Evolutionary conservation across 2,888 invertebrate species (phyloP).

Genomic region (Caenorhabditis sulstoni): DNA sequence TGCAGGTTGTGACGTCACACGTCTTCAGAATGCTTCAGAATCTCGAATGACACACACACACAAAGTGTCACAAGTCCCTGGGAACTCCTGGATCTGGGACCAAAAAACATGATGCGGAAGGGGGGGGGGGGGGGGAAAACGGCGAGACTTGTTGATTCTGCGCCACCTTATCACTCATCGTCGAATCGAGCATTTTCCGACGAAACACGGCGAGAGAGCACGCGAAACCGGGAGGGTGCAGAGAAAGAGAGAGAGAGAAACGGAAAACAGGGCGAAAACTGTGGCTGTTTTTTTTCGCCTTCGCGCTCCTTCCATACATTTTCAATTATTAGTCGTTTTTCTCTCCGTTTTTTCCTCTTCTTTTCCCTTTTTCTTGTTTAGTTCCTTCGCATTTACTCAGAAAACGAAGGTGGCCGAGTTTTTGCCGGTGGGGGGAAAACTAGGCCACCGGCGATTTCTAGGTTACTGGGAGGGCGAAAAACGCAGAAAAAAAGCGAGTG

Average conservation of each 20-base stretch:
- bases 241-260: conserved; percentile 9
- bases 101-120: too few species aligned
- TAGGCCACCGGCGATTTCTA: too few species aligned
- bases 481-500: background rate
- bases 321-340: conserved; percentile 51
- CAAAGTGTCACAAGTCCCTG: conserved; percentile 5
- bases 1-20: conserved; percentile 36
- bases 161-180: too few species aligned
- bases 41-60: conserved; percentile 29
- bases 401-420: too few species aligned
- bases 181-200: too few species aligned
- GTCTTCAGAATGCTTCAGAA: conserved; percentile 33
- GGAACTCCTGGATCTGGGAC: background rate
- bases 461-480: conserved; percentile 20
- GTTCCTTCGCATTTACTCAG: too few species aligned
- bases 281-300: conserved; percentile 29
- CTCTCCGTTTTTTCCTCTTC: too few species aligned
- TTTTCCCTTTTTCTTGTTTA: too few species aligned
- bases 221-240: conserved; percentile 28
- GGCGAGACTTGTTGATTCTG: background rate
- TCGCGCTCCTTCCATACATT: conserved; percentile 48
- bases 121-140: background rate
- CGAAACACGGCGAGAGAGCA: too few species aligned
- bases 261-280: too few species aligned
- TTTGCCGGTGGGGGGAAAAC: too few species aligned